Percentiles rank a stretch among this genome's conserved stretches.
These are phyloP conservation scores for Rhinopithecus roxellana DNA, from an alignment of 2,113 vertebrate genomes.

Conservation along the genomic window DNA sequence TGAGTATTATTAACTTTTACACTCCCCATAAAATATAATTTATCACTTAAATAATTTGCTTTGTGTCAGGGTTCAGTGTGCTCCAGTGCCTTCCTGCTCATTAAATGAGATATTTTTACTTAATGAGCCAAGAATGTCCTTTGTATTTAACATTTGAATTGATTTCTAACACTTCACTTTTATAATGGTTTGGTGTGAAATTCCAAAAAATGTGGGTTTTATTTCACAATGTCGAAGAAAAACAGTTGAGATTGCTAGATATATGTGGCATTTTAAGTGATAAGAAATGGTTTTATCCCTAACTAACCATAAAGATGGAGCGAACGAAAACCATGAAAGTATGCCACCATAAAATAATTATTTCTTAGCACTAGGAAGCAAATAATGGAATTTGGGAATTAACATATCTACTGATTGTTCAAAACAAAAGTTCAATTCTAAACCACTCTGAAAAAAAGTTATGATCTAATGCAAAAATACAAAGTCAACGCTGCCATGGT, in stretches of 20 bases:
- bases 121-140: conserved; percentile 87
- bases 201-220: conserved; percentile 75
- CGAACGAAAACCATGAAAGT: background rate
- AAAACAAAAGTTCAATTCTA: background rate
- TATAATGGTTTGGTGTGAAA: conserved; percentile 79
- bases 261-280: conserved; percentile 29
- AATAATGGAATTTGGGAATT: background rate
- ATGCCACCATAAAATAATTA: background rate
- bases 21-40: conserved; percentile 89
- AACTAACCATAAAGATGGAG: background rate
- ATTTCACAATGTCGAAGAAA: conserved; percentile 70
- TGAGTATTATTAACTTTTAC: conserved; percentile 90
- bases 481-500: background rate
- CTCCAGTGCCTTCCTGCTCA: conserved; percentile 86
- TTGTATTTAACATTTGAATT: conserved; percentile 85
- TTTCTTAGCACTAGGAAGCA: background rate
- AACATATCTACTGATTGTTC: background rate
- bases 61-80: conserved; percentile 89
- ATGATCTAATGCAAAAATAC: background rate
- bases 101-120: conserved; percentile 91
- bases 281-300: conserved; percentile 28
- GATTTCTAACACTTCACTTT: conserved; percentile 84
- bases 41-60: conserved; percentile 90
- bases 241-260: conserved; percentile 58
- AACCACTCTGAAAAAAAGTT: background rate